A percentile compares a stretch with the other conserved stretches of the same genome.
Conservation (phyloP, 2,888 invertebrate species). For the Anaspis maculata region DNA sequence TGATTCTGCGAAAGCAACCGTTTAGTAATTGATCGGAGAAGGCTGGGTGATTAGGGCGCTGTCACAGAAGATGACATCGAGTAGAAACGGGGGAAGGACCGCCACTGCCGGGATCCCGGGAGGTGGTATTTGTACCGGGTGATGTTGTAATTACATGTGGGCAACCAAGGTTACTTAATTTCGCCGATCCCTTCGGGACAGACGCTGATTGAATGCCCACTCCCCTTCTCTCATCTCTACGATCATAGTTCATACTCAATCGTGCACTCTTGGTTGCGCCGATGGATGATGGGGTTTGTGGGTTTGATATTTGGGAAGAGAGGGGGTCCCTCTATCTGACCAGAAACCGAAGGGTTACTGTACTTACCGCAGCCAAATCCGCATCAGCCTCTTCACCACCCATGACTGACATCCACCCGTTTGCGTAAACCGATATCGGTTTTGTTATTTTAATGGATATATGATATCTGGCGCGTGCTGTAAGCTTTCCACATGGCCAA, state of each 20-base stretch:
- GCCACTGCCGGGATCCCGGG: constrained; percentile 17
- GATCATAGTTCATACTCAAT: constrained; percentile 9
- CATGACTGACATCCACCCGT: too few species aligned
- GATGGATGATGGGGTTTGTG: too few species aligned
- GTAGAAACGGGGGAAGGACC: constrained; percentile 8
- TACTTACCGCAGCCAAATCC: too few species aligned
- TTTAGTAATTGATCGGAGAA: constrained; percentile 14
- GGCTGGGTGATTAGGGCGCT: constrained; percentile 16
- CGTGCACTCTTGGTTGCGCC: constrained; percentile 7
- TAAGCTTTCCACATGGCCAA: constrained; percentile 8
- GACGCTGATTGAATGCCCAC: constrained; percentile 35
- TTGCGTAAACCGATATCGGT: constrained; percentile 16
- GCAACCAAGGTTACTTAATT: constrained; percentile 38
- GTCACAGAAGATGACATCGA: constrained; percentile 15
- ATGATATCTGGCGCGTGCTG: constrained; percentile 14
- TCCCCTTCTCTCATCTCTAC: constrained; percentile 11
- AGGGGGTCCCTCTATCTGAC: too few species aligned
- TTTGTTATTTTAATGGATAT: constrained; percentile 18
- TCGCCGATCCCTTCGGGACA: constrained; percentile 34
- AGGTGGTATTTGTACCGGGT: constrained; percentile 30
- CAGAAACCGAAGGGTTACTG: constrained; percentile 12
- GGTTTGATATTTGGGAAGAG: too few species aligned
- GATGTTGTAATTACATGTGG: constrained; percentile 35
- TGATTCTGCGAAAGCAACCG: constrained; percentile 5
- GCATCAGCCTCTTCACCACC: too few species aligned